Percentiles rank a stretch among this genome's conserved stretches.
Evolutionary conservation across 2,888 invertebrate species (phyloP).

Genomic region (Erynnis tages): DNA sequence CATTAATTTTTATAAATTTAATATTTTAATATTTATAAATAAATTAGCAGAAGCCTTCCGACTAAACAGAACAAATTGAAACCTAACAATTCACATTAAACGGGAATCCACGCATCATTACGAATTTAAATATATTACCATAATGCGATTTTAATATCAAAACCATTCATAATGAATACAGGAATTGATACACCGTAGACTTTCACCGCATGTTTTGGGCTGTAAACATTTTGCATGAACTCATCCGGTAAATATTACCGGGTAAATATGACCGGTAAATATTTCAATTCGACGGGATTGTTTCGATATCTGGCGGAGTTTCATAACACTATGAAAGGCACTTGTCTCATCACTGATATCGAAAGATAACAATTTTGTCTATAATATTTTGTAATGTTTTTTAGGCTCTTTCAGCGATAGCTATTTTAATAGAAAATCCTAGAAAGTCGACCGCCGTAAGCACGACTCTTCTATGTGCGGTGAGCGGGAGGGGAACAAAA

Average conservation of each 20-base stretch:
- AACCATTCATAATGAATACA: slow-evolving; percentile 16
- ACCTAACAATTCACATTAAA: slow-evolving; percentile 10
- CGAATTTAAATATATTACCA: slow-evolving; percentile 14
- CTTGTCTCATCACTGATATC: not conserved
- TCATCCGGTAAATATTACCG: slow-evolving; percentile 28
- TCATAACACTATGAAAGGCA: not conserved
- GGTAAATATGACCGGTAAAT: slow-evolving; percentile 23
- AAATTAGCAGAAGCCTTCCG: not conserved
- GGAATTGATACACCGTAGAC: slow-evolving; percentile 22
- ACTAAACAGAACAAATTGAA: not conserved
- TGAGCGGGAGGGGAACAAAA: too few species aligned
- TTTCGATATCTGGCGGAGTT: slow-evolving; percentile 12
- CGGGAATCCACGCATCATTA: not conserved
- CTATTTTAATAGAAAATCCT: too few species aligned
- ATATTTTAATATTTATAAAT: not conserved
- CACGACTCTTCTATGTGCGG: too few species aligned
- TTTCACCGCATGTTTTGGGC: slow-evolving; percentile 31
- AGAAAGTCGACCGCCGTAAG: too few species aligned
- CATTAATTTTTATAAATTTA: too few species aligned
- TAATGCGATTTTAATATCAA: slow-evolving; percentile 23
- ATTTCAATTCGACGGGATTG: slow-evolving; percentile 30
- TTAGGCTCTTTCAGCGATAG: too few species aligned
- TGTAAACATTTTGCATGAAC: slow-evolving; percentile 31
- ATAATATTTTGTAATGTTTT: too few species aligned
- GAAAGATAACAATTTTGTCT: too few species aligned